Percentiles rank a stretch among this genome's conserved stretches.
Evolutionary conservation across 2,888 invertebrate genomes (phyloP).

Genomic region (Melanostoma mellinum): DNA sequence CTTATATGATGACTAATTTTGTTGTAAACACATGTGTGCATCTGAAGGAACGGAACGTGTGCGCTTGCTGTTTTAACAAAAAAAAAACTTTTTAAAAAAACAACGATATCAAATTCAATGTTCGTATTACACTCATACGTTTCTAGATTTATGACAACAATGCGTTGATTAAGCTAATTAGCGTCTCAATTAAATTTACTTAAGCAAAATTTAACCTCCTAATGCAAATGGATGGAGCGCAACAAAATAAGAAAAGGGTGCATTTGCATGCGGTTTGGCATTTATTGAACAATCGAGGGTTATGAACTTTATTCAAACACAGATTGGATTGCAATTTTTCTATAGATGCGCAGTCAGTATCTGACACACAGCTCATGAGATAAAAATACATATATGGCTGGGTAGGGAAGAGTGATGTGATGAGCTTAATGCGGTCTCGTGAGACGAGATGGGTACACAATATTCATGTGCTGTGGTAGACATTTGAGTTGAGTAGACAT

Average conservation of each 20-base stretch:
- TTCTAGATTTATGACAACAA: constrained; percentile 39
- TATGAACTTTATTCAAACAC: constrained; percentile 63
- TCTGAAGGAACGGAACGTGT: constrained; percentile 26
- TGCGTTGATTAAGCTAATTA: constrained; percentile 72
- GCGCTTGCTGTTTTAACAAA: constrained; percentile 5
- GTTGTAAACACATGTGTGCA: constrained; percentile 24
- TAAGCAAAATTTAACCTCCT: constrained; percentile 40
- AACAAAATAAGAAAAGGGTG: constrained; percentile 24
- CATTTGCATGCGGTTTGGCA: constrained; percentile 38
- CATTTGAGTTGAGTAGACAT: constrained; percentile 25
- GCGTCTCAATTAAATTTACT: constrained; percentile 69
- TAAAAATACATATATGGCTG: not conserved
- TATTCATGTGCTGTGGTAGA: constrained; percentile 19
- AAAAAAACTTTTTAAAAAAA: not conserved
- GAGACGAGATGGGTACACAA: constrained; percentile 14
- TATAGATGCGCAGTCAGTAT: constrained; percentile 3
- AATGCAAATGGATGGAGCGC: constrained; percentile 26
- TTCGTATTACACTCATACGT: not conserved
- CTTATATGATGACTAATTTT: constrained; percentile 29
- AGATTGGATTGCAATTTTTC: constrained; percentile 59
- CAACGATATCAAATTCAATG: constrained; percentile 3
- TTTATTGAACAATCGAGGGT: constrained; percentile 62
- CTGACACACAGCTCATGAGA: not conserved
- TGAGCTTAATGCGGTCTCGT: constrained; percentile 44
- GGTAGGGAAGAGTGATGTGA: constrained; percentile 44